Conservation (phyloP, 2,888 invertebrate species). For the Acanthoscelides obtectus region DNA sequence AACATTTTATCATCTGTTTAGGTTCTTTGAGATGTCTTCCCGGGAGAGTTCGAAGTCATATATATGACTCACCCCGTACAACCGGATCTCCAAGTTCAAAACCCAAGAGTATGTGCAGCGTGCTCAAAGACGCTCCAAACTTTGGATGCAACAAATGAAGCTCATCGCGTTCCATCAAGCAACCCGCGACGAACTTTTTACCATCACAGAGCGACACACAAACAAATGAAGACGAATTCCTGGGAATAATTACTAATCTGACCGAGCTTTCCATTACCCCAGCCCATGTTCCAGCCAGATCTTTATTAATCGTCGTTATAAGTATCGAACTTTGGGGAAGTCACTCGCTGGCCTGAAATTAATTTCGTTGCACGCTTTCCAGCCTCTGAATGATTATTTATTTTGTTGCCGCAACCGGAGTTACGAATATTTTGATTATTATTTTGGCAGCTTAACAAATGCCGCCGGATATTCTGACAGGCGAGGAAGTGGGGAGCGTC, state of each 20-base stretch:
- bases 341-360: slow-evolving; percentile 14
- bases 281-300: slow-evolving; percentile 24
- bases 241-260: slow-evolving; percentile 50
- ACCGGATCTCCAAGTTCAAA: neutral
- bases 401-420: neutral
- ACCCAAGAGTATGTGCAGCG: neutral
- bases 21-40: no score
- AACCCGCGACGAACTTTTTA: neutral
- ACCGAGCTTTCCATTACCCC: slow-evolving; percentile 46
- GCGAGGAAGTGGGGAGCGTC: neutral
- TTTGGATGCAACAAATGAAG: neutral
- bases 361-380: neutral
- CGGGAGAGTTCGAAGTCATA: no score
- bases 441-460: neutral
- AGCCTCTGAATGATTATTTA: neutral
- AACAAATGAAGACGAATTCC: slow-evolving; percentile 48
- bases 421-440: neutral
- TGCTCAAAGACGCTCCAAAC: neutral
- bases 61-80: no score
- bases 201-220: neutral
- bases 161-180: neutral
- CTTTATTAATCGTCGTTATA: slow-evolving; percentile 35
- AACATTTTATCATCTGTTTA: no score
- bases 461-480: neutral
- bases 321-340: slow-evolving; percentile 27